Base-by-base conservation (phyloP, 2,113 vertebrate species). In the Rhodinocichla rosea region DNA sequence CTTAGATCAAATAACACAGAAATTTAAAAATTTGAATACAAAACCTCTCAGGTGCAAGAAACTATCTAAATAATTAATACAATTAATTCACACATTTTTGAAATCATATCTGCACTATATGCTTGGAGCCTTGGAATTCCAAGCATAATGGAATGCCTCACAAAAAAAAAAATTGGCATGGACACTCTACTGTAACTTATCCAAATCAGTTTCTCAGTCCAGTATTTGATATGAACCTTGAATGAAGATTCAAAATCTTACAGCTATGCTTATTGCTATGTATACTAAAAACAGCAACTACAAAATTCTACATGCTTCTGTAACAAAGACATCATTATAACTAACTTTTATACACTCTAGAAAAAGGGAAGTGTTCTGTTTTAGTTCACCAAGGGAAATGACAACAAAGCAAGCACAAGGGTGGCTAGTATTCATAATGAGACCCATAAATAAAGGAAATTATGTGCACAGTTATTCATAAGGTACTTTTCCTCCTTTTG, bases 401-500 rank as follows among this genome's bases (percentile, higher is more conserved):
- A 92, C 68, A 90, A 95, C 83, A 89, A 96, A 95, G 55, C 40
- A 91, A 93, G 94, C 39, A 69, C 80, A 94, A 94, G 67, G 96
- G 92, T 91, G 71, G 95, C 86, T 57, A 93, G 76, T 44, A 95
- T 78, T 82, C 77, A 87, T 87, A 83, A 94, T 67, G 67, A 97
- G 69, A 94, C 65, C 76, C 92, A 95, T 95, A 97, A 94, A 98
- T 89, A 97, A 95, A 97, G 88, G 74, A 97, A 97, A 95, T 89
- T 92, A 96, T 94, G 95, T 64, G 52, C 89, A 79, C 50, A 79
- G 96, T 95, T 96, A 95, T 96, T 97, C 92, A 79, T 69, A 91
- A 89, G 92, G 90, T 89, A 96, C 82, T 95, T 95, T 97, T 97
- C 97, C 97, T 97, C 90, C 95, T 94, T 97, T 97, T 97, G 96